Evolutionary conservation across 2,797 vertebrate genomes (phyloP).

Genomic region (Sternarchorhynchus goeldii): DNA sequence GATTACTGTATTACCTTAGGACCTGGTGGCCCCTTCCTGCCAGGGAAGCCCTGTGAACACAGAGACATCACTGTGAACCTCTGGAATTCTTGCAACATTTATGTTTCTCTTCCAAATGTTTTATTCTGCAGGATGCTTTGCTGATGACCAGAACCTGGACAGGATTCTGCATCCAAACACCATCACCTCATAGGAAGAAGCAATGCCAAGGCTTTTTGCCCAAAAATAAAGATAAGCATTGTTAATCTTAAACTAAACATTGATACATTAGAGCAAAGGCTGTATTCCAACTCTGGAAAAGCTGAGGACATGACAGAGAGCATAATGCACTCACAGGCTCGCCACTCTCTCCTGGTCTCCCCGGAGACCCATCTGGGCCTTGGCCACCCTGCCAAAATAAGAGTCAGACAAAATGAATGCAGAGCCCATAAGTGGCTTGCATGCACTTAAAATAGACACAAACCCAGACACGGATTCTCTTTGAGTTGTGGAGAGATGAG

Average conservation of each 20-base stretch:
- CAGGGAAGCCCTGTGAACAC: constrained; percentile 74
- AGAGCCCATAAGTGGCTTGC: not conserved
- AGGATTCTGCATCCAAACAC: not conserved
- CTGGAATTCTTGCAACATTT: not conserved
- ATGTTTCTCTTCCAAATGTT: constrained; percentile 24
- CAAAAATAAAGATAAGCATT: not conserved
- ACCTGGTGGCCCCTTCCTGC: constrained; percentile 76
- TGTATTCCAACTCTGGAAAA: not conserved
- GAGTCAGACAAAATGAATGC: not conserved
- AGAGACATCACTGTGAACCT: not conserved
- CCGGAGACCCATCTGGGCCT: constrained; percentile 31
- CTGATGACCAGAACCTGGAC: not conserved
- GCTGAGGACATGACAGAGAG: not conserved
- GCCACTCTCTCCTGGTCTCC: constrained; percentile 26
- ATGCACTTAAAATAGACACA: not conserved
- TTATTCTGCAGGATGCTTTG: constrained; percentile 9
- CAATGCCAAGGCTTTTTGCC: not conserved
- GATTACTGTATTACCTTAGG: constrained; percentile 68
- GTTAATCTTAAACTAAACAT: constrained; percentile 37
- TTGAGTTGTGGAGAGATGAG: too few species aligned
- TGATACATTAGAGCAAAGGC: constrained; percentile 13
- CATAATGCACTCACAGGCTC: constrained; percentile 41
- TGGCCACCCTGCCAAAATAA: constrained; percentile 43
- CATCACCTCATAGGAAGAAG: not conserved
- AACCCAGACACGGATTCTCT: constrained; percentile 12